Percentiles rank a stretch among this genome's conserved stretches.
phyloP scores from a whole-genome alignment of 2,113 vertebrate genomes.

The Podarcis raffonei region DNA sequence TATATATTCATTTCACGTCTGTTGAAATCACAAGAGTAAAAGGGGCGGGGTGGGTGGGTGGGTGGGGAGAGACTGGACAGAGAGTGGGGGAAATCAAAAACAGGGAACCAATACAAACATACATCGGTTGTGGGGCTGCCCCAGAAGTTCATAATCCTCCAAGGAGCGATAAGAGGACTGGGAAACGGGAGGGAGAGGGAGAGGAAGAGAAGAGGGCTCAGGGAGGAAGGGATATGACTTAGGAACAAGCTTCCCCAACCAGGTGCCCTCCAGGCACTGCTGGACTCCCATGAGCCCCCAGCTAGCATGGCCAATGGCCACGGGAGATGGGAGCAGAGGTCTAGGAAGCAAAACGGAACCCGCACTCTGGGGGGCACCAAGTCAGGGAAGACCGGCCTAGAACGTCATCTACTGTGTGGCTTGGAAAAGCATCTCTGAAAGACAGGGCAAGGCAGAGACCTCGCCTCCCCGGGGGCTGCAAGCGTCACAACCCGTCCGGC shows the following conservation, averaged over 20 bases:
- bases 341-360: too few species aligned
- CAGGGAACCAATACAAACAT: slow-evolving; percentile 65
- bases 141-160: neutral
- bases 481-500: neutral
- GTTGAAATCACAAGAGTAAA: slow-evolving; percentile 76
- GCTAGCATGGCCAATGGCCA: too few species aligned
- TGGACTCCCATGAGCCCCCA: too few species aligned
- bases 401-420: slow-evolving; percentile 62
- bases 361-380: too few species aligned
- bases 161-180: neutral
- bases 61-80: neutral
- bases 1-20: slow-evolving; percentile 78
- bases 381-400: slow-evolving; percentile 30
- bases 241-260: too few species aligned
- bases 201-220: fast-evolving
- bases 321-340: too few species aligned
- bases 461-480: neutral
- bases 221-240: slow-evolving; percentile 34
- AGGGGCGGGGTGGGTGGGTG: neutral
- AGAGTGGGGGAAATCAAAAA: neutral
- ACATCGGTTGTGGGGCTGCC: slow-evolving; percentile 50
- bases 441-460: slow-evolving; percentile 11
- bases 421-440: slow-evolving; percentile 51
- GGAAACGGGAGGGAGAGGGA: neutral
- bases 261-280: too few species aligned